A percentile compares a stretch with the other conserved stretches of the same genome.
These are phyloP conservation scores for Amphipyra berbera DNA, from an alignment of 2,888 invertebrate genomes.

Conservation along the genomic window DNA sequence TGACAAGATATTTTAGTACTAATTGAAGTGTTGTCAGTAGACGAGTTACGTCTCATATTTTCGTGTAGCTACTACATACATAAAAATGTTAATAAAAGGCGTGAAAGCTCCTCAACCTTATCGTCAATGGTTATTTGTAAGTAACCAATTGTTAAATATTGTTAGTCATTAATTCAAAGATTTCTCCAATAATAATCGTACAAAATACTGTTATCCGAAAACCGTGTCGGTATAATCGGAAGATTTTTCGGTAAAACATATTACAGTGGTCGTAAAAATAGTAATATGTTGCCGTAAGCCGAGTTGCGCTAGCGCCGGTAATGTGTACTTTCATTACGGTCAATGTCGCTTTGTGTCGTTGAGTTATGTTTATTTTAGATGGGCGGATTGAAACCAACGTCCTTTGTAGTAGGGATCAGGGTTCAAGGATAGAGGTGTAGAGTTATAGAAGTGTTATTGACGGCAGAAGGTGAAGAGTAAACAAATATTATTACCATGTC, in stretches of 20 bases:
- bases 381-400: constrained; percentile 16
- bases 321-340: constrained; percentile 80
- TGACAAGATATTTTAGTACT: not conserved
- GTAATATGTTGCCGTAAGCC: constrained; percentile 58
- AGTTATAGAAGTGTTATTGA: constrained; percentile 13
- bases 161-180: constrained; percentile 48
- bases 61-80: constrained; percentile 10
- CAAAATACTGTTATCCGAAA: constrained; percentile 42
- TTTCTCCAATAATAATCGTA: constrained; percentile 41
- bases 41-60: not conserved
- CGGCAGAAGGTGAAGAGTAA: constrained; percentile 4
- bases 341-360: constrained; percentile 73
- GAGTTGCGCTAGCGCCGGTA: constrained; percentile 72
- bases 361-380: constrained; percentile 41
- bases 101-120: constrained; percentile 24
- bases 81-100: constrained; percentile 11
- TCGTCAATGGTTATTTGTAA: constrained; percentile 10
- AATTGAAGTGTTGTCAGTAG: not conserved
- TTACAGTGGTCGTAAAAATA: constrained; percentile 70
- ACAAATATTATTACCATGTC: not conserved
- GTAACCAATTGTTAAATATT: constrained; percentile 22
- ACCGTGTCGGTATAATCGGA: constrained; percentile 56
- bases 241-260: constrained; percentile 74
- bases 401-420: constrained; percentile 27
- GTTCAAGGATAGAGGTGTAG: constrained; percentile 41